Conservation (phyloP, 2,888 invertebrate species). For the Tenthredo distinguenda region DNA sequence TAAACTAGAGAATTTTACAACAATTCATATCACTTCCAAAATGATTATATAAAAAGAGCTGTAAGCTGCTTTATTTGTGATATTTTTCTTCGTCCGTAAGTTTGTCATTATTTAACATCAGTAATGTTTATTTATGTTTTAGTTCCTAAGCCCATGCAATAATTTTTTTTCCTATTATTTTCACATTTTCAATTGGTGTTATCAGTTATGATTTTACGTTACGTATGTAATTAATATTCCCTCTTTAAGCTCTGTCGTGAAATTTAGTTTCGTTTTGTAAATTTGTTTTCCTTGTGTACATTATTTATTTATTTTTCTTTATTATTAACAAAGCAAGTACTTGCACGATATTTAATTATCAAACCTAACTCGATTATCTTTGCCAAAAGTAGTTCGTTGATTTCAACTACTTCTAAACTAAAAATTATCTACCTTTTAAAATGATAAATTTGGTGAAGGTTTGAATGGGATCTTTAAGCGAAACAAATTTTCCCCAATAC, state of each 20-base stretch:
- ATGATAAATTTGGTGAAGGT: conserved; percentile 22
- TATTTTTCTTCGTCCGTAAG: neutral
- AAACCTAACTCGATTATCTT: neutral
- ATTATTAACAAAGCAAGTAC: conserved; percentile 8
- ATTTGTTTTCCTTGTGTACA: neutral
- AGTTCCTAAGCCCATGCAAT: neutral
- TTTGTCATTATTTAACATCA: neutral
- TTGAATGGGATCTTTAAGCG: neutral
- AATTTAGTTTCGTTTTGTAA: neutral
- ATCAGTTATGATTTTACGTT: neutral
- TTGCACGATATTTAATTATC: neutral
- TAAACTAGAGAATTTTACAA: neutral
- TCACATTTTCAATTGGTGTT: neutral
- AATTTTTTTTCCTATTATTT: conserved; percentile 1
- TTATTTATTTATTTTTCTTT: neutral
- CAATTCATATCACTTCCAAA: neutral
- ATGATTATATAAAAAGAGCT: neutral
- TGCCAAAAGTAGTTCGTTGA: neutral
- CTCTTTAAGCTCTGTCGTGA: neutral
- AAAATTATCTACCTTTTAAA: neutral
- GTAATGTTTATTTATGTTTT: neutral
- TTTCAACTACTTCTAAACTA: neutral
- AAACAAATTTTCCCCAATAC: conserved; percentile 44
- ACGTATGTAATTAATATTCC: neutral
- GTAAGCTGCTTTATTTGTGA: conserved; percentile 7